Evolutionary conservation across 53 echinoderm and acorn worm species (phyloP), one percentile per base, ranked within the genome.

Genomic region (Luidia sarsii): DNA sequence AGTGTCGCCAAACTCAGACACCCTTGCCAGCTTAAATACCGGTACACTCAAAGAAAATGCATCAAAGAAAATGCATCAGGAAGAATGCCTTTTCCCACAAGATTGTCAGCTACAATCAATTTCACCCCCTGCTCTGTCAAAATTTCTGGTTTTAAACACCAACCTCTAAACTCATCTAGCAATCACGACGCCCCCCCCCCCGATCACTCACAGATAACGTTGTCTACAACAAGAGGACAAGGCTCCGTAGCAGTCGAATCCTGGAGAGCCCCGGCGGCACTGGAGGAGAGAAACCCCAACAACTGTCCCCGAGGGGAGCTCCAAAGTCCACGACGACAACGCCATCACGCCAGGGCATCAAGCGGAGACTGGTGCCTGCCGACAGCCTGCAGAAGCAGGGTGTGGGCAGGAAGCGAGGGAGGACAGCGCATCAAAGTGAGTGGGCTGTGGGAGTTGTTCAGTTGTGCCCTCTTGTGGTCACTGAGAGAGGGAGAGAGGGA

Each of bases 321-420:
- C 66, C 50, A 36, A 70, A 66, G 81, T n/a, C n/a, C n/a, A n/a
- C n/a, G n/a, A 41, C 11, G 41, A 37, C 82, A 4, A 45, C 41
- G 6, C 67, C 82, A 33, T 67, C 57, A 20, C 54, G 68, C 5
- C 68, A 82, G 37, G 80, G 84, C 30, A 90, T 81, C 8, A 93
- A 93, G 57, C 65, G 94, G 45, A 90, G 84, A 53, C 35, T 83
- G 48, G 59, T 59, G 61, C 34, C 83, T 7, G 61, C 37, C 19
- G 56, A 49, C 2, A 22, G 25, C 37, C 66, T 32, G 20, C 38
- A 15, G 14, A 37, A 24, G 39, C 54, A 54, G 27, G 56, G 18
- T 9, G 56, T 41, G 41, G 6, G 6, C 36, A 56, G 39, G 72
- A 72, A 72, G 39, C 36, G 72, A 72, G 72, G 72, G 19, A 53